These are phyloP conservation scores for Podarcis siculus DNA, from an alignment of 2,797 vertebrate species.

Conservation along the genomic window DNA sequence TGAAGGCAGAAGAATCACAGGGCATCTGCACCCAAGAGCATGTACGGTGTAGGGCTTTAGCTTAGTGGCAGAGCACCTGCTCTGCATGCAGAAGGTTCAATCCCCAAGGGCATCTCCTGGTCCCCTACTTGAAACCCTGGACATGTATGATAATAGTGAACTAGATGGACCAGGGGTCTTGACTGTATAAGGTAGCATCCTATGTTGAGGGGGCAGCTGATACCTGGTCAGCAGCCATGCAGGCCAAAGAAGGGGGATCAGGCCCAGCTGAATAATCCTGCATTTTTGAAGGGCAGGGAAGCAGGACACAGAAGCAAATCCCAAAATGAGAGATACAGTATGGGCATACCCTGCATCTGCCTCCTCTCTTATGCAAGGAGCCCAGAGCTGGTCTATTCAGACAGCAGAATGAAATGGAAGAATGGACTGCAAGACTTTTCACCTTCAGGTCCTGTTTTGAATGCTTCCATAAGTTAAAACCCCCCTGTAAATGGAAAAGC, in stretches of 20 bases:
- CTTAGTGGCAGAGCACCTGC: not conserved
- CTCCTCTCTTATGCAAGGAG: not conserved
- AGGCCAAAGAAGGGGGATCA: no score
- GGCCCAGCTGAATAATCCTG: no score
- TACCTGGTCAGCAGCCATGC: no score
- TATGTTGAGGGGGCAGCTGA: no score
- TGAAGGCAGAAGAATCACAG: not conserved
- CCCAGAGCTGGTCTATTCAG: no score
- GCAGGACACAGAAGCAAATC: not conserved
- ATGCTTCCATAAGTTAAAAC: not conserved
- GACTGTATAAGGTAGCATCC: no score
- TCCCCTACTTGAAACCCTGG: no score
- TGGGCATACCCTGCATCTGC: not conserved
- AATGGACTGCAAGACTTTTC: not conserved
- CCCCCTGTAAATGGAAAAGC: not conserved
- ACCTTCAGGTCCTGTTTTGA: not conserved
- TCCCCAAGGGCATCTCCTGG: not conserved
- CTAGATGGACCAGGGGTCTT: no score
- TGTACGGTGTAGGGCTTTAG: not conserved
- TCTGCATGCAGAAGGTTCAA: not conserved
- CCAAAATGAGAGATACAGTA: not conserved
- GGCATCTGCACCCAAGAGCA: not conserved
- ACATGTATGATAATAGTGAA: no score
- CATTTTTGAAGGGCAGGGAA: no score
- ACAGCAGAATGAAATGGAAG: not conserved